These are phyloP conservation scores for Halcyon chelicuti DNA, from an alignment of 2,797 vertebrate genomes.

Conservation along the genomic window DNA sequence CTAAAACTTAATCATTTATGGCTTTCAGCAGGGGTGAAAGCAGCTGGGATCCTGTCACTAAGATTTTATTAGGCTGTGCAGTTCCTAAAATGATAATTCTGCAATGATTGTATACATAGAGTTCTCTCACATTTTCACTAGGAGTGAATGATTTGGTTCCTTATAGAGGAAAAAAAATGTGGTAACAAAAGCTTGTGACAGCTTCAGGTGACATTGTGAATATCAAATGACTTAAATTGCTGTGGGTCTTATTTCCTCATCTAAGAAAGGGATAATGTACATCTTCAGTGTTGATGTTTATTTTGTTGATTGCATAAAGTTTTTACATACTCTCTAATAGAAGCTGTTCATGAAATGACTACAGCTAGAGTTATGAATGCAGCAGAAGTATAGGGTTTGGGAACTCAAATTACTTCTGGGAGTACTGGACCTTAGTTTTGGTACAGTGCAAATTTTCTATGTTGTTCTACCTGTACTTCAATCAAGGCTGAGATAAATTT, in stretches of 20 bases:
- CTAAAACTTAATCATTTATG: background rate
- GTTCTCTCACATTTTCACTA: background rate
- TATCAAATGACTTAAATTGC: background rate
- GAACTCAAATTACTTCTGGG: background rate
- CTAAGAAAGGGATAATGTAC: background rate
- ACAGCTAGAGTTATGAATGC: background rate
- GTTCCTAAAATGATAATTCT: background rate
- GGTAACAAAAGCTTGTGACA: background rate
- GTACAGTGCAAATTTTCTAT: background rate
- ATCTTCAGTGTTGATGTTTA: background rate
- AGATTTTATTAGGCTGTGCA: background rate
- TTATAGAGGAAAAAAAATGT: background rate
- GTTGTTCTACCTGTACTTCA: background rate
- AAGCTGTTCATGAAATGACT: background rate
- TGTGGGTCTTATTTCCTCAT: background rate
- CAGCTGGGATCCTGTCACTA: background rate
- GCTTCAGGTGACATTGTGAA: background rate
- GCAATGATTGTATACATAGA: background rate
- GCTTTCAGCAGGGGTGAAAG: background rate
- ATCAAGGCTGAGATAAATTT: background rate
- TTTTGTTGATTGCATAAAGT: background rate
- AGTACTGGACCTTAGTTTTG: background rate
- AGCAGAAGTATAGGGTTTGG: background rate
- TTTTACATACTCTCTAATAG: background rate
- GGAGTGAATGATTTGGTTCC: background rate